phyloP scores from a whole-genome alignment of 2,888 invertebrate genomes.

The Exocentrus adspersus region DNA sequence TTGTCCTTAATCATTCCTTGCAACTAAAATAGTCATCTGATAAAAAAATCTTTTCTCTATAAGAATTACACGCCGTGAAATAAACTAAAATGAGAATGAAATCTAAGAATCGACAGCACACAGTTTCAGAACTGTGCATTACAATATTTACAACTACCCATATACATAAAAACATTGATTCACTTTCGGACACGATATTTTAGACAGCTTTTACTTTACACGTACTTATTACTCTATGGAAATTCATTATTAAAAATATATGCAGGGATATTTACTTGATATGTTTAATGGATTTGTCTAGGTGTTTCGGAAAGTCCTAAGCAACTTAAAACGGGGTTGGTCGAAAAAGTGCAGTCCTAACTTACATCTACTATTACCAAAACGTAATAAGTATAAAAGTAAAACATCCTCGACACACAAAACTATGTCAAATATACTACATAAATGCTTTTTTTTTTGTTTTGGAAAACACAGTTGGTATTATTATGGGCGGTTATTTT shows the following conservation, averaged over 20 bases:
- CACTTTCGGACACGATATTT: constrained; percentile 13
- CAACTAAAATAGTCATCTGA: too few relatives aligned
- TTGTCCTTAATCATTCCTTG: too few relatives aligned
- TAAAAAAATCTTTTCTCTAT: too few relatives aligned
- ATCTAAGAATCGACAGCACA: constrained; percentile 8
- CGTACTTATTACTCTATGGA: constrained; percentile 9
- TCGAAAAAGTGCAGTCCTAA: not conserved
- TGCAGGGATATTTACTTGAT: constrained; percentile 3
- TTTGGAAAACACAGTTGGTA: constrained; percentile 7
- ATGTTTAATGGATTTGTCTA: constrained; percentile 10
- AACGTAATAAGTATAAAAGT: not conserved
- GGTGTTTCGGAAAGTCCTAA: not conserved
- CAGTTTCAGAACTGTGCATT: constrained; percentile 23
- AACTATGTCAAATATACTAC: constrained; percentile 4
- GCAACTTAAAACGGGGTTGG: not conserved
- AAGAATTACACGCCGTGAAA: too few relatives aligned
- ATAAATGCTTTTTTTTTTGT: constrained; percentile 9
- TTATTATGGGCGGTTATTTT: constrained; percentile 12
- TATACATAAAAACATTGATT: constrained; percentile 22
- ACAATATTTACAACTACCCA: constrained; percentile 33
- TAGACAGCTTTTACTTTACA: not conserved
- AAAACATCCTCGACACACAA: constrained; percentile 4
- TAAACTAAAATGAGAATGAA: too few relatives aligned
- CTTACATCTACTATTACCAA: not conserved
- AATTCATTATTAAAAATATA: constrained; percentile 22